Conservation (phyloP, 53 echinoderm and acorn worm species). For the Luidia sarsii region DNA sequence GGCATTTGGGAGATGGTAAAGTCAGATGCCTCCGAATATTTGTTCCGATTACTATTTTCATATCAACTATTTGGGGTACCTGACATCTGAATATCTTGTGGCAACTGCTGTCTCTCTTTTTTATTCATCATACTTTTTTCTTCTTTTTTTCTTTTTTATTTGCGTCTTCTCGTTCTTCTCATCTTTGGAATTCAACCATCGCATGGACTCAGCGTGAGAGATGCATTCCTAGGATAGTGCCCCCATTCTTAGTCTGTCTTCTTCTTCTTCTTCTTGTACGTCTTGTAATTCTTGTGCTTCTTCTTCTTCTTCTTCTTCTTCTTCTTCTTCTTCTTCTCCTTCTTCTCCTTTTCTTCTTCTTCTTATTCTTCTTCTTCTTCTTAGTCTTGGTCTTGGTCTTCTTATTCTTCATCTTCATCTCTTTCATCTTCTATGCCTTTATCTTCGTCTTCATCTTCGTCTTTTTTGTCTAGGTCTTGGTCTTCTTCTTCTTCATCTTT, state of each 20-base stretch:
- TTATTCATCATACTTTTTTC: background rate
- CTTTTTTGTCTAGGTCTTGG: too few species aligned
- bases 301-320: background rate
- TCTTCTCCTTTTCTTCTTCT: background rate
- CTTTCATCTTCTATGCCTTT: too few species aligned
- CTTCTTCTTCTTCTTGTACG: constrained; percentile 19
- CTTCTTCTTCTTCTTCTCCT: constrained; percentile 22
- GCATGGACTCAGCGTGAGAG: constrained; percentile 25
- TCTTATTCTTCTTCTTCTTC: background rate
- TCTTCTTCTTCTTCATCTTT: too few species aligned
- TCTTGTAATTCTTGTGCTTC: background rate
- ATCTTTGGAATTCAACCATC: constrained; percentile 45
- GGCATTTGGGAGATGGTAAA: too few species aligned
- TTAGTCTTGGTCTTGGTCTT: too few species aligned
- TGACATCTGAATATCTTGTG: too few species aligned
- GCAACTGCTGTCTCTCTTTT: too few species aligned
- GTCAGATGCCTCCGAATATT: too few species aligned
- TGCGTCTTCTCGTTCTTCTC: background rate
- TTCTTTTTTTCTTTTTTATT: background rate
- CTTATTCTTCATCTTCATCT: too few species aligned
- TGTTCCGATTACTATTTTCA: too few species aligned
- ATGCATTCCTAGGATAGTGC: constrained; percentile 34
- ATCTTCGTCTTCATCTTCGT: too few species aligned
- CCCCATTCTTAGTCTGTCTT: constrained; percentile 43
- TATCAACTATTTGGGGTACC: too few species aligned